A percentile compares a stretch with the other conserved stretches of the same genome.
phyloP scores from a whole-genome alignment of 2,113 vertebrate genomes.

The Gobio gobio region DNA sequence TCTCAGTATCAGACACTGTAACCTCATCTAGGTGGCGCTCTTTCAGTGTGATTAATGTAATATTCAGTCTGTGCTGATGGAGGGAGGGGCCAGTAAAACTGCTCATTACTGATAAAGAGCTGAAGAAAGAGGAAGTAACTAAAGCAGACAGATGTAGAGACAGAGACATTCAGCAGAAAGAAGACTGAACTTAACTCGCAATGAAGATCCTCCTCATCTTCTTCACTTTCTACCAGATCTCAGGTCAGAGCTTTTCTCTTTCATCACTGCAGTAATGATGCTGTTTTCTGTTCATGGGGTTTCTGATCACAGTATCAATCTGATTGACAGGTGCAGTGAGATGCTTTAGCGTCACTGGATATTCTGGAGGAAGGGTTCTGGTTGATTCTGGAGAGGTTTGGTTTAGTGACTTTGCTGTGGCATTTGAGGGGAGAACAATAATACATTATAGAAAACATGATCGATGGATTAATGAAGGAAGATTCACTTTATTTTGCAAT shows the following conservation, averaged over 20 bases:
- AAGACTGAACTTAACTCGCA: background rate
- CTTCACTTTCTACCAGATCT: conserved; percentile 24
- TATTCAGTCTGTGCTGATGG: background rate
- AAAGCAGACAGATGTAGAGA: conserved; percentile 6
- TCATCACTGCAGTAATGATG: conserved; percentile 3
- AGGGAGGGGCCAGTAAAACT: conserved; percentile 14
- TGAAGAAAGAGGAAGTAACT: conserved; percentile 1
- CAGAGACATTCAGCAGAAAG: conserved; percentile 16
- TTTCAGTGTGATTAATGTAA: background rate
- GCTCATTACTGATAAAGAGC: conserved; percentile 2
- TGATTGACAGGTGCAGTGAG: too few species aligned
- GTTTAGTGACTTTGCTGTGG: too few species aligned
- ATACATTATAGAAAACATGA: too few species aligned
- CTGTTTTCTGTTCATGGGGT: background rate
- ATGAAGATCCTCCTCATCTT: conserved; percentile 27
- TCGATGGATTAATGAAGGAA: background rate
- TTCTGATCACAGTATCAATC: conserved; percentile 24
- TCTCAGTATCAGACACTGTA: background rate
- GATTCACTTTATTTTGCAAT: background rate
- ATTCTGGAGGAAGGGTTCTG: conserved; percentile 10
- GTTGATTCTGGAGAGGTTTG: background rate
- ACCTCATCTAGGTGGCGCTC: background rate
- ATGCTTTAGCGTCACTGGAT: background rate
- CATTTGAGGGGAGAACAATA: too few species aligned
- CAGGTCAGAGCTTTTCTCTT: conserved; percentile 42